phyloP scores from a whole-genome alignment of 2,888 invertebrate species.

The Stenolophus ochropezus region DNA sequence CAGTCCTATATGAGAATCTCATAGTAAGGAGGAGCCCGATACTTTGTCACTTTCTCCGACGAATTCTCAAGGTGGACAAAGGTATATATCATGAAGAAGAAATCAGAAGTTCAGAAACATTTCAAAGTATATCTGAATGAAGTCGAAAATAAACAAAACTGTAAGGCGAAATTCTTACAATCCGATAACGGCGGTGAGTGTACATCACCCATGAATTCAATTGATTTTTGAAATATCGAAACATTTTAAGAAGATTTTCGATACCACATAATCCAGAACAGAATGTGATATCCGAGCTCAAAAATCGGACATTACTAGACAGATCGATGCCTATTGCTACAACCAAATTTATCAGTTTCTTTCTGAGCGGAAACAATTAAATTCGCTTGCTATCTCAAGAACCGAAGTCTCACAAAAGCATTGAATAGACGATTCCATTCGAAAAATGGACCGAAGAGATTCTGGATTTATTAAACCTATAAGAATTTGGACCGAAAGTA shows the following conservation, averaged over 20 bases:
- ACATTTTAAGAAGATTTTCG: constrained; percentile 62
- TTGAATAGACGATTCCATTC: constrained; percentile 60
- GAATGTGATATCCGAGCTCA: background rate
- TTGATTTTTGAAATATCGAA: constrained; percentile 56
- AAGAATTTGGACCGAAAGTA: constrained; percentile 62
- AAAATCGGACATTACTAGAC: constrained; percentile 62
- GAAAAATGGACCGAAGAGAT: constrained; percentile 55
- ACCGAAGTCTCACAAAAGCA: constrained; percentile 56
- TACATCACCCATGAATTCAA: constrained; percentile 58
- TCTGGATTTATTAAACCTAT: constrained; percentile 48
- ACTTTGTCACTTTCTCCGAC: constrained; percentile 64
- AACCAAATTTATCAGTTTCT: constrained; percentile 16
- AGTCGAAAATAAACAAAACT: background rate
- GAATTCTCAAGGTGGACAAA: constrained; percentile 63
- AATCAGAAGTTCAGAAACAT: constrained; percentile 61
- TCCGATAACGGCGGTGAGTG: constrained; percentile 63
- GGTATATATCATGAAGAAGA: constrained; percentile 59
- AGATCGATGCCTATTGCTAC: constrained; percentile 62
- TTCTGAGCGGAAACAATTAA: constrained; percentile 58
- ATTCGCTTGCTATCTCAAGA: constrained; percentile 64
- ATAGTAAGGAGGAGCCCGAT: constrained; percentile 61
- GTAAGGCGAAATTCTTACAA: constrained; percentile 61
- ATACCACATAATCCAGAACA: constrained; percentile 61
- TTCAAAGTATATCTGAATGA: constrained; percentile 59
- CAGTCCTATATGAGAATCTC: constrained; percentile 61